Percentiles rank a stretch among this genome's conserved stretches.
These are phyloP conservation scores for Eupsilia transversa DNA, from an alignment of 2,888 invertebrate genomes.

Conservation along the genomic window DNA sequence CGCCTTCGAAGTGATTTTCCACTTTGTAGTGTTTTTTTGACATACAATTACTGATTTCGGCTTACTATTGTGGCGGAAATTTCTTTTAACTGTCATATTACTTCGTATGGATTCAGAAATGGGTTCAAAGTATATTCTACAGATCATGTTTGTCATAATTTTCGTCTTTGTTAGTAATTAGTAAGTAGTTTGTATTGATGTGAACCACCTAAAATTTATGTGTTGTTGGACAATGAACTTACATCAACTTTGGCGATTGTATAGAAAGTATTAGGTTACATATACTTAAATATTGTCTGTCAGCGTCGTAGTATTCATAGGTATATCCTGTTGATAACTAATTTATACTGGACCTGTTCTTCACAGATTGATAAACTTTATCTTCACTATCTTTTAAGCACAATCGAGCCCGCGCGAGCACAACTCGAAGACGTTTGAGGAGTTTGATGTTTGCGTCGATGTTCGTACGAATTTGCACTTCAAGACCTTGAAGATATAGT, in stretches of 20 bases:
- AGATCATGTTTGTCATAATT: not conserved
- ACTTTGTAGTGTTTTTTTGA: no score
- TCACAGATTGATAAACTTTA: conserved; percentile 10
- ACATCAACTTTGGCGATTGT: conserved; percentile 8
- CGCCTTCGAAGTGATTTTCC: no score
- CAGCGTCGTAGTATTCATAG: not conserved
- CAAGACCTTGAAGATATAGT: not conserved
- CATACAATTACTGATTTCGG: not conserved
- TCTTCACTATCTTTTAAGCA: not conserved
- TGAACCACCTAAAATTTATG: not conserved
- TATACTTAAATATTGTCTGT: conserved; percentile 10
- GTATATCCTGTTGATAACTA: not conserved
- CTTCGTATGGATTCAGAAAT: not conserved
- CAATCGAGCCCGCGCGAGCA: not conserved
- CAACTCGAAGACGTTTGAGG: not conserved
- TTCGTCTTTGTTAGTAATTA: not conserved
- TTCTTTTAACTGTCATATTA: not conserved
- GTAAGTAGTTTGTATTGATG: not conserved
- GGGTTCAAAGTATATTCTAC: not conserved
- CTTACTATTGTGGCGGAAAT: not conserved
- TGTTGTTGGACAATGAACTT: conserved; percentile 17
- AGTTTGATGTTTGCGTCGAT: conserved; percentile 15
- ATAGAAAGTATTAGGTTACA: conserved; percentile 14
- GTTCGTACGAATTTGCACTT: conserved; percentile 10
- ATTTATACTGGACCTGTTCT: not conserved